Conservation (phyloP, 2,113 vertebrate genomes). For the Clarias macrocephalus region DNA sequence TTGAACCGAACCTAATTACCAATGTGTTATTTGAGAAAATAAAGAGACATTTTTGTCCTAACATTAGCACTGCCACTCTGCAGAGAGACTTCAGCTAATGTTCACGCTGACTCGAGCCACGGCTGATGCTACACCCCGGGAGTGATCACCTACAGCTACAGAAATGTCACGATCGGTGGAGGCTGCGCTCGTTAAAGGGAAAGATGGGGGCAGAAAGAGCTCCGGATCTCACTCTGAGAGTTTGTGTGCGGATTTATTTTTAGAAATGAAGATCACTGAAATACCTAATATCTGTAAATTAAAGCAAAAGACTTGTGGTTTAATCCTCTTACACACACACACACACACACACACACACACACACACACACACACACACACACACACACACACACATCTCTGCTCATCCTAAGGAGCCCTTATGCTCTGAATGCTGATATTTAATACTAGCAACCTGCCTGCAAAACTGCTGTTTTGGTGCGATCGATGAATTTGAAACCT, state of each 20-base stretch:
- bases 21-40: not conserved
- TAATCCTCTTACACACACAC: not conserved
- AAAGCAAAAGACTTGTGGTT: not conserved
- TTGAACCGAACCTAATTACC: not conserved
- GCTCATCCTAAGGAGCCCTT: not conserved
- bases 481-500: not conserved
- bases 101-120: not conserved
- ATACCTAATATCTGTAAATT: not conserved
- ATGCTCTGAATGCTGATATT: not conserved
- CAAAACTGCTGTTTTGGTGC: not conserved
- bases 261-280: not conserved
- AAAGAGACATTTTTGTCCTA: not conserved
- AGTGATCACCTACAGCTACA: not conserved
- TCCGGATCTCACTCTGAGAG: not conserved
- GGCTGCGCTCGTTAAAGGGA: not conserved
- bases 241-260: not conserved
- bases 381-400: not conserved
- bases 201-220: not conserved
- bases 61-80: not conserved
- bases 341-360: no score
- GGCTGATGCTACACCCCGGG: not conserved
- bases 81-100: not conserved
- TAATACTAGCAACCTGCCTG: not conserved
- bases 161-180: conserved; percentile 14
- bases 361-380: no score